Percentiles rank a stretch among this genome's conserved stretches.
phyloP scores from a whole-genome alignment of 2,797 vertebrate species.

The Notolepis coatsorum region DNA sequence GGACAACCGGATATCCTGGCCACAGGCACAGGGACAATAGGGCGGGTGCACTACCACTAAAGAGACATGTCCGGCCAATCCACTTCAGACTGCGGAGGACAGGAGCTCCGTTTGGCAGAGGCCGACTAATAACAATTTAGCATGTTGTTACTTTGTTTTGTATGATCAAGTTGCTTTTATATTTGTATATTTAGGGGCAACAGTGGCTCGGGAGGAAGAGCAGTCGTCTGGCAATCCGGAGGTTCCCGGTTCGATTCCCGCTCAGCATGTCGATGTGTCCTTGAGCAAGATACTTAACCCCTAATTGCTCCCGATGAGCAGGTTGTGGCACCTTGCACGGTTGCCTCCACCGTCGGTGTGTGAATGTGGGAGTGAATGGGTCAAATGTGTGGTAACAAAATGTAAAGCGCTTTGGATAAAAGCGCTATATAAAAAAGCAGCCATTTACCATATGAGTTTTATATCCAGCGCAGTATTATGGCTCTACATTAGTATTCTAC shows the following conservation, averaged over 20 bases:
- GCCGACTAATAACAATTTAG: background rate
- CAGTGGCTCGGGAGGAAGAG: too few relatives aligned
- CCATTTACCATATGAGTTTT: background rate
- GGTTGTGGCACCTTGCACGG: too few relatives aligned
- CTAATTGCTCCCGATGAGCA: too few relatives aligned
- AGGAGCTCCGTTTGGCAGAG: background rate
- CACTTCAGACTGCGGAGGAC: constrained; percentile 10
- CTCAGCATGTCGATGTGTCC: too few relatives aligned
- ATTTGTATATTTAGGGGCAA: background rate
- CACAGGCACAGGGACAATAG: constrained; percentile 85
- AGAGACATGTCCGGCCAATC: background rate
- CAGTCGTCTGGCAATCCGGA: too few relatives aligned
- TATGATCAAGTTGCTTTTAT: background rate
- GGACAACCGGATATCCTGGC: constrained; percentile 91
- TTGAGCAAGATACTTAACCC: too few relatives aligned
- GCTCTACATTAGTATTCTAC: constrained; percentile 13
- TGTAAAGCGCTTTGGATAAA: too few relatives aligned
- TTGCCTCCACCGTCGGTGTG: too few relatives aligned
- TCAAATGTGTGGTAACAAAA: too few relatives aligned
- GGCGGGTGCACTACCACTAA: constrained; percentile 83
- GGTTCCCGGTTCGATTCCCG: too few relatives aligned
- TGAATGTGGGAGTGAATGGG: too few relatives aligned
- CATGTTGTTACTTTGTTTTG: background rate
- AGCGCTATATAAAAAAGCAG: too few relatives aligned
- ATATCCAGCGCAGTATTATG: background rate